Base-by-base conservation (phyloP, 2,888 invertebrate genomes). In the Macaria notata region DNA sequence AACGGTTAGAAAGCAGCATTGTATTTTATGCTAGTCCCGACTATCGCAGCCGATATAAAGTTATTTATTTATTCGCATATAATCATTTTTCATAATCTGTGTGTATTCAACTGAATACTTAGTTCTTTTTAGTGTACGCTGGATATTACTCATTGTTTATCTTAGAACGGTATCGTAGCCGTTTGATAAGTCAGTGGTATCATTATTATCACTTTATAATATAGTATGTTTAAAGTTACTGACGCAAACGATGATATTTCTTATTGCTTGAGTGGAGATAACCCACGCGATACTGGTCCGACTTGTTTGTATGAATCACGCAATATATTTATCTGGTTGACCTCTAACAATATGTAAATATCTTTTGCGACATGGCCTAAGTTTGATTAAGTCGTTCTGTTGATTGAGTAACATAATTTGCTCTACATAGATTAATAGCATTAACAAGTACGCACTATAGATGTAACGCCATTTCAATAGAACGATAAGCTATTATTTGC, bases 11-110 rank as follows among this genome's bases (percentile, higher is more conserved):
- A 54, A 63, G 69, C 76, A 75, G 79, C 71, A 75, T 73, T 74
- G 73, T 76, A 73, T 78, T 36, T 74, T 79, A 84, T 83, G 80
- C 88, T 88, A 88, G 88, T 88, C 88, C 71, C 74, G 71, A 58
- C 78, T 75, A 84, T 76, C 76, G 82, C 84, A 84, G 79, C 66
- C 84, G 80, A 83, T 77, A 75, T 41, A 74, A 72, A 73, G 71
- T 68, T 70, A 66, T 65, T 78, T 82, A 83, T 83, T 83, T 81
- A 84, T 83, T 79, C 81, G 75, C 79, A 77, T 81, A 68, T 81
- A 82, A 82, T 76, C 75, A 71, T 74, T 74, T 74, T 74, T 77
- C 73, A 78, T 62, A 69, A 45, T 55, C 39, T 71, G 67, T 72
- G 64, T 76, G 63, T 76, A 77, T 72, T 67, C 62, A 72, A 73